Evolutionary conservation across 2,113 vertebrate genomes (phyloP), one percentile per base, ranked within the genome.

Genomic region (Apodemus sylvaticus): DNA sequence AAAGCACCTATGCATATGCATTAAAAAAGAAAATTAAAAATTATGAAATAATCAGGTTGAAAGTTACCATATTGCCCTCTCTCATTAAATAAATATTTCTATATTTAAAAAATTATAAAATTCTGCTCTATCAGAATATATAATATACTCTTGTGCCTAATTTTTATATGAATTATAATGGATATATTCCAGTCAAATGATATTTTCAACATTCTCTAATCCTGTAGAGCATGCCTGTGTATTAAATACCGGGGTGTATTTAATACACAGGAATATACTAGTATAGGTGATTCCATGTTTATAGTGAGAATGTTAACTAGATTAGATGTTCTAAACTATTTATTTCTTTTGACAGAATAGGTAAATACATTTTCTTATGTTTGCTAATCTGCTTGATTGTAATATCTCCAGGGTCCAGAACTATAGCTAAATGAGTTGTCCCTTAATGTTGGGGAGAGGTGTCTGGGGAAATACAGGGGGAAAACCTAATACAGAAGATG

Each of bases 321-420:
- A 89, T 71, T 11, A 88, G 31, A 24, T 24, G 0, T n/a, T 58
- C 42, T 88, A 90, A 92, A 86, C 92, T 76, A 94, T 20, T 85
- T 74, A 96, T 34, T 95, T 36, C 5, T 81, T 31, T 77, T 96
- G 95, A 95, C 60, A 92, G 26, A 42, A 94, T 92, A 68, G 87
- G 96, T 94, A 87, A 96, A 74, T 92, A 92, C 77, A 53, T 48
- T 92, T 93, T 96, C 51, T 85, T 92, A 85, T 51, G 13, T 71
- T 39, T 89, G 71, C n/a, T 20, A 94, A n/a, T 70, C 20, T 92
- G 2, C 78, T 73, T 95, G 45, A 78, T 77, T 86, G 48, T 86
- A 93, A 96, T 96, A 95, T 31, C 45, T 89, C 11, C 53, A 89
- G 74, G 48, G 58, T 85, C 31, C 66, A 90, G 6, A 95, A 64